These are phyloP conservation scores for Napeogenes sylphis DNA, from an alignment of 2,888 invertebrate genomes.

Conservation along the genomic window DNA sequence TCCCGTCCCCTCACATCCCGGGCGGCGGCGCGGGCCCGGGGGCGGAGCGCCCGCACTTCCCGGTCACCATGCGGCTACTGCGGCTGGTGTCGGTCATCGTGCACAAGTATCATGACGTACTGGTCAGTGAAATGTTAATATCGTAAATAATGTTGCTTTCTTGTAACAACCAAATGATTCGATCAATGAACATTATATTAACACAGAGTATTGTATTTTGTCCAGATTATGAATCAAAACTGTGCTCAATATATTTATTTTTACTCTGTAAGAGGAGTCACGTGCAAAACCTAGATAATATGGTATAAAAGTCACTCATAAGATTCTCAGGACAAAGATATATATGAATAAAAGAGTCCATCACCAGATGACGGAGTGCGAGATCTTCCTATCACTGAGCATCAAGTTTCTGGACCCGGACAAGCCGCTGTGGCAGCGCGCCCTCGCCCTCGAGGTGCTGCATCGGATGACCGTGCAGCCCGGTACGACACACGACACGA, in stretches of 20 bases:
- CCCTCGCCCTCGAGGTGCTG: slow-evolving; percentile 95
- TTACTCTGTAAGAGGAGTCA: no score
- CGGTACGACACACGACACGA: slow-evolving; percentile 37
- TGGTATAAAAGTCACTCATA: no score
- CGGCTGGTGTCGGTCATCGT: slow-evolving; percentile 95
- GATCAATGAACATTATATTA: no score
- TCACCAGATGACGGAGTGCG: slow-evolving; percentile 94
- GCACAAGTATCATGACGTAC: slow-evolving; percentile 92
- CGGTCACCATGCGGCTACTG: slow-evolving; percentile 95
- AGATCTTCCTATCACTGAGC: slow-evolving; percentile 97
- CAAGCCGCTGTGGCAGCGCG: slow-evolving; percentile 97
- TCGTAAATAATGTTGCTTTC: no score
- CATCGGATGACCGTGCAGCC: slow-evolving; percentile 96
- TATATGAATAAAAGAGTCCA: no score
- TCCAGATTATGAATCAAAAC: no score
- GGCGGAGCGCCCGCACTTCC: slow-evolving; percentile 95
- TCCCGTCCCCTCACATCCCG: slow-evolving; percentile 64
- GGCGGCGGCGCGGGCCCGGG: slow-evolving; percentile 52
- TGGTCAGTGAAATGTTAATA: slow-evolving; percentile 78
- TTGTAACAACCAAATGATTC: no score
- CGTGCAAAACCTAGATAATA: no score
- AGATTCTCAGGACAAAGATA: no score
- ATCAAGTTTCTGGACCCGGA: slow-evolving; percentile 98
- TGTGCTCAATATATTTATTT: no score
- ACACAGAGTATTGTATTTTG: no score